These are phyloP conservation scores for Barbus barbus DNA, from an alignment of 2,113 vertebrate species.

Conservation along the genomic window DNA sequence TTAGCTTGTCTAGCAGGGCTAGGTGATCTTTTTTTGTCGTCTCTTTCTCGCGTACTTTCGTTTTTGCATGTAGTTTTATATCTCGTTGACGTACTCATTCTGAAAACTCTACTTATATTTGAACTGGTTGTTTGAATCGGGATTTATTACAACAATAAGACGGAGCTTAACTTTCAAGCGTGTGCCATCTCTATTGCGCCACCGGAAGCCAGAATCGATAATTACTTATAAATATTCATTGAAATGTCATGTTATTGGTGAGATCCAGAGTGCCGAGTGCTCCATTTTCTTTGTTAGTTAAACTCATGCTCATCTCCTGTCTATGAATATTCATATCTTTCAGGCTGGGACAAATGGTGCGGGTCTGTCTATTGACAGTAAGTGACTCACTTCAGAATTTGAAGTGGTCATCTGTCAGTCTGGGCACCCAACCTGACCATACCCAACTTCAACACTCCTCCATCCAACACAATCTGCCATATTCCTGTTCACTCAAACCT, in stretches of 20 bases:
- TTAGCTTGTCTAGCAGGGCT: too few relatives aligned
- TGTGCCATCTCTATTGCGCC: too few relatives aligned
- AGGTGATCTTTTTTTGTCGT: too few relatives aligned
- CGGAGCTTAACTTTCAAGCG: too few relatives aligned
- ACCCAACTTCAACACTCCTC: neutral
- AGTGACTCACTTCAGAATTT: constrained; percentile 42
- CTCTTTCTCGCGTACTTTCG: too few relatives aligned
- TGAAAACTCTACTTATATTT: too few relatives aligned
- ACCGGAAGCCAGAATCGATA: too few relatives aligned
- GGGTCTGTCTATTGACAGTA: constrained; percentile 51
- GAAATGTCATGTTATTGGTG: constrained; percentile 17
- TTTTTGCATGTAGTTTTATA: too few relatives aligned
- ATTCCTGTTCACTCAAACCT: neutral
- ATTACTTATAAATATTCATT: constrained; percentile 43
- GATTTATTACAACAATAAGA: too few relatives aligned
- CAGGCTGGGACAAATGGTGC: constrained; percentile 49
- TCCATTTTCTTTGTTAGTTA: constrained; percentile 47
- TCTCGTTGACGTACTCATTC: too few relatives aligned
- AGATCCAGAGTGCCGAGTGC: constrained; percentile 44
- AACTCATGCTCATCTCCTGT: constrained; percentile 41
- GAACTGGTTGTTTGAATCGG: too few relatives aligned
- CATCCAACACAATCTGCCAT: constrained; percentile 53
- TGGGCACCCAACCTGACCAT: constrained; percentile 2
- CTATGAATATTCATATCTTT: constrained; percentile 65
- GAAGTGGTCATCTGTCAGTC: constrained; percentile 59